phyloP scores from a whole-genome alignment of 2,113 vertebrate species.

The Xenopus tropicalis region UCB_Xtro_10.0 CM004443.2:83499501-83500000 shows the following conservation, averaged over 20 bases:
- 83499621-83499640: not conserved
- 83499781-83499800: slow-evolving; percentile 24
- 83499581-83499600: too few species aligned
- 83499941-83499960: not conserved
- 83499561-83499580: too few species aligned
- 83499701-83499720: slow-evolving; percentile 3
- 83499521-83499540: too few species aligned
- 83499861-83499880: not conserved
- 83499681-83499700: not conserved
- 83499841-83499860: slow-evolving; percentile 20
- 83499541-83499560: too few species aligned
- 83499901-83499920: not conserved
- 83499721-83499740: slow-evolving; percentile 8
- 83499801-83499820: slow-evolving; percentile 9
- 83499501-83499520: too few species aligned
- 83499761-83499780: slow-evolving; percentile 20
- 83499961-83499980: too few species aligned
- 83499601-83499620: too few species aligned
- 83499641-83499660: not conserved
- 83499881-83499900: not conserved
- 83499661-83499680: not conserved
- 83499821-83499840: slow-evolving; percentile 19
- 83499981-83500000: not conserved
- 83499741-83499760: slow-evolving; percentile 22
- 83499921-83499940: slow-evolving; percentile 9